Evolutionary conservation across 1,140 invertebrate genomes (phyloP).

Genomic region (Leptonema lineaticorne): DNA sequence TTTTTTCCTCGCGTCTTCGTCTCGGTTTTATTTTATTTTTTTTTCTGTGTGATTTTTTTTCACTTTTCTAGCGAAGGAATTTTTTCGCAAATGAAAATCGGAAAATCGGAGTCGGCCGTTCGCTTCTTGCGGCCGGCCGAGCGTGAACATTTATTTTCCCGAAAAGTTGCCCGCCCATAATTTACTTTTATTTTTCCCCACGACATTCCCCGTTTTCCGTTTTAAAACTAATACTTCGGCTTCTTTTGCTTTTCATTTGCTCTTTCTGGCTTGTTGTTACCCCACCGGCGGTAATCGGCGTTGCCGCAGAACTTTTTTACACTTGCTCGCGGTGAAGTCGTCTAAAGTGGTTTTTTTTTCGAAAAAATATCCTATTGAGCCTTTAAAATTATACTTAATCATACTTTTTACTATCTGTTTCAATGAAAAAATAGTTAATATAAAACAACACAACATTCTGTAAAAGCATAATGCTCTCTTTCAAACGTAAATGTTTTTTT

Average conservation of each 20-base stretch:
- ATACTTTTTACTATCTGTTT: no score
- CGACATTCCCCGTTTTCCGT: constrained; percentile 34
- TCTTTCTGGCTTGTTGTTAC: no score
- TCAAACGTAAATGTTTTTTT: no score
- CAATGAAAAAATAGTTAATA: no score
- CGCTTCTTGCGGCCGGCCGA: constrained; percentile 15
- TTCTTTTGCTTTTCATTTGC: constrained; percentile 28
- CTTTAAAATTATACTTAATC: no score
- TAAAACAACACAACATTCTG: no score
- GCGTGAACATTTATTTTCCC: constrained; percentile 39
- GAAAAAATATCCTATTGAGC: no score
- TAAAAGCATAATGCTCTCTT: no score
- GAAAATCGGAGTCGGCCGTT: constrained; percentile 9
- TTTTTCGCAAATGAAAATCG: constrained; percentile 27
- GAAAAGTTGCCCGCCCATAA: constrained; percentile 39
- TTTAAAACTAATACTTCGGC: constrained; percentile 40
- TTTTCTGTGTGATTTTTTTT: no score
- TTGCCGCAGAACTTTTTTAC: constrained; percentile 5
- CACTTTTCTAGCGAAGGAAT: no score
- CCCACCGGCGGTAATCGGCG: constrained; percentile 20
- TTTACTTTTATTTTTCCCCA: constrained; percentile 41
- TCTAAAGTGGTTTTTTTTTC: background rate
- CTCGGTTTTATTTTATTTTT: no score
- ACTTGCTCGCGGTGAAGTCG: background rate
- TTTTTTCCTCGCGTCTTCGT: no score